Evolutionary conservation across 2,113 vertebrate genomes (phyloP), one percentile per base, ranked within the genome.

Genomic region (Gavia stellata): DNA sequence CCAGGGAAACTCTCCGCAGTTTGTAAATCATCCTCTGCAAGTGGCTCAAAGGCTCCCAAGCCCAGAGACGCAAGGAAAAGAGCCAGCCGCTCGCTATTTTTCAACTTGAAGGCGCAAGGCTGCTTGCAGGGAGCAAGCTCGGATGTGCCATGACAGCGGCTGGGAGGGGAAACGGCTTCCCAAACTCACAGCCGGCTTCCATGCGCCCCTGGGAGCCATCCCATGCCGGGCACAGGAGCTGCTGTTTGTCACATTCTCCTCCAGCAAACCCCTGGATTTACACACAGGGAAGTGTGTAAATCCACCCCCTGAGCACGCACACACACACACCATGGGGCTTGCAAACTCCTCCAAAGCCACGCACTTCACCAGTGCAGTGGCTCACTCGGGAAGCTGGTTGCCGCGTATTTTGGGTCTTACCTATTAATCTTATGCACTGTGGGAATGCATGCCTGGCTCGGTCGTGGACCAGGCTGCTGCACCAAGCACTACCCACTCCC

Each of bases 391-490:
- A 52, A 55, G 55, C 50, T 21, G 20, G 4, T 40, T 11, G 8
- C 26, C 1, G 0, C 6, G 0, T 14, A 8, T 5, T 42, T 89
- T 3, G 12, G 77, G 67, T 38, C 21, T 26, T 6, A 40, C 42
- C 18, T 12, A 1, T 23, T 44, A 2, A 6, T 49, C 44, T 58
- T 8, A 17, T 12, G 28, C 7, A 1, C 26, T 4, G 7, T 36
- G 61, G 42, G 18, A 50, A 33, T 8, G 2, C 5, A 0, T 10
- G 5, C 8, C 40, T 9, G n/a, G 31, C 72, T 63, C 1, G 2
- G 11, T 21, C 4, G 1, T 6, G 38, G 50, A 31, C 5, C 16
- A 23, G 49, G 28, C 10, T 7, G 6, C 12, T 59, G n/a, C 28
- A 38, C 9, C 45, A 36, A 49, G 65, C 28, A 4, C 36, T 10